Evolutionary conservation across 2,113 vertebrate species (phyloP).

Genomic region (Puntigrus tetrazona): DNA sequence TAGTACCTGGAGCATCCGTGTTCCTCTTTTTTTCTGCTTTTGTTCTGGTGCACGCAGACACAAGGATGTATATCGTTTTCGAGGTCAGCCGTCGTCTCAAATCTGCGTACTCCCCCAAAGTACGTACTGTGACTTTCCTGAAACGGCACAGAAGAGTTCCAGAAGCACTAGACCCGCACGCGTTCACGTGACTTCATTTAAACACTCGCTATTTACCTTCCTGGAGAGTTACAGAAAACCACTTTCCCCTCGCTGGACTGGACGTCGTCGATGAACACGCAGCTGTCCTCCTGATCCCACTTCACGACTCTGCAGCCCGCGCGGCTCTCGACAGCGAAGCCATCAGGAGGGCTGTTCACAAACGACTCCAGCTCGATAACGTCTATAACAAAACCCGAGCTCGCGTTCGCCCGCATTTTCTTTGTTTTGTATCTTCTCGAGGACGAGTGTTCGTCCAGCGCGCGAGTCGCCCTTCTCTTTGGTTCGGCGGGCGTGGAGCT

Average conservation of each 20-base stretch:
- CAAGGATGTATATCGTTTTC: conserved; percentile 65
- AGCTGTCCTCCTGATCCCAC: conserved; percentile 51
- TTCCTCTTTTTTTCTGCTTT: not conserved
- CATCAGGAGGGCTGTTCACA: conserved; percentile 59
- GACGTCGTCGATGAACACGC: conserved; percentile 68
- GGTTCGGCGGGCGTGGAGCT: not conserved
- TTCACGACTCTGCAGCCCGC: conserved; percentile 48
- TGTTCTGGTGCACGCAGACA: conserved; percentile 44
- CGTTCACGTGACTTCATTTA: not conserved
- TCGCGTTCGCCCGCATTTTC: not conserved
- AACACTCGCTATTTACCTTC: conserved; percentile 64
- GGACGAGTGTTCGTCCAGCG: not conserved
- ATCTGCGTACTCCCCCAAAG: conserved; percentile 64
- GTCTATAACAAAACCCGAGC: conserved; percentile 9
- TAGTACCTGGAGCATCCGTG: not conserved
- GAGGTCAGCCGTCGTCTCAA: conserved; percentile 67
- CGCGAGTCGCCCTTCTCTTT: not conserved
- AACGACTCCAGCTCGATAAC: conserved; percentile 65
- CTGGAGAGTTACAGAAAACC: conserved; percentile 64
- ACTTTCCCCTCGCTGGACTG: conserved; percentile 48
- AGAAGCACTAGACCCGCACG: not conserved
- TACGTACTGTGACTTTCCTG: conserved; percentile 63
- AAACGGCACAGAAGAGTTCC: not conserved
- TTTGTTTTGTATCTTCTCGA: not conserved
- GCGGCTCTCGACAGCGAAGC: conserved; percentile 60